Conservation (phyloP, 2,797 vertebrate species). For the Acipenser oxyrinchus region DNA sequence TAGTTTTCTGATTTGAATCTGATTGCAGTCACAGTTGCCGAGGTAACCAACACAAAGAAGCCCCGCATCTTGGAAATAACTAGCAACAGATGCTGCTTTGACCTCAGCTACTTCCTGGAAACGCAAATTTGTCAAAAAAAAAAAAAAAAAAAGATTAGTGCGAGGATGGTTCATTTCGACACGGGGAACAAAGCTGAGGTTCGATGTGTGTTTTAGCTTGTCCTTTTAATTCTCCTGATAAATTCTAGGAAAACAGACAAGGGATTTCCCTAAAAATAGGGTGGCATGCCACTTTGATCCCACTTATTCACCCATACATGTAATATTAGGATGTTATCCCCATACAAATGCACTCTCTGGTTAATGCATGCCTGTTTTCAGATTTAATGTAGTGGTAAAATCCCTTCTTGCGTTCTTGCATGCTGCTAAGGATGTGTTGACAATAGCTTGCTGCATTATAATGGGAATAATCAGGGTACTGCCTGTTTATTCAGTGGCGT, state of each 20-base stretch:
- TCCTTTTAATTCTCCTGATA: slow-evolving; percentile 8
- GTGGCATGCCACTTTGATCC: background rate
- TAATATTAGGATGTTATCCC: background rate
- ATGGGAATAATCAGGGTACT: no score
- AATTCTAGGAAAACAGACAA: background rate
- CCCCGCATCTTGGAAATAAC: slow-evolving; percentile 71
- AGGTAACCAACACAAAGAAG: slow-evolving; percentile 68
- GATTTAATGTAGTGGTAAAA: no score
- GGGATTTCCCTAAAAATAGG: background rate
- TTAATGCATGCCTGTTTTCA: no score
- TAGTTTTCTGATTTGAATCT: slow-evolving; percentile 52
- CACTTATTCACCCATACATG: background rate
- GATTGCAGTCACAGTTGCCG: slow-evolving; percentile 63
- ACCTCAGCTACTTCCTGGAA: slow-evolving; percentile 91
- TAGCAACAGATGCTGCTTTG: slow-evolving; percentile 85
- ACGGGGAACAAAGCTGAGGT: slow-evolving; percentile 32
- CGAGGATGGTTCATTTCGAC: slow-evolving; percentile 44
- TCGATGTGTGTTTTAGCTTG: slow-evolving; percentile 8
- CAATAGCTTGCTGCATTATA: no score
- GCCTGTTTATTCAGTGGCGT: no score
- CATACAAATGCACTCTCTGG: background rate
- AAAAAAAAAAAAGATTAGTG: slow-evolving; percentile 78
- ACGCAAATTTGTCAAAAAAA: slow-evolving; percentile 87
- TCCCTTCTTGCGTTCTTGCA: no score
- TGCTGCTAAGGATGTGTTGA: no score